Evolutionary conservation across 2,888 invertebrate species (phyloP).

Genomic region (Mesoligia furuncula): DNA sequence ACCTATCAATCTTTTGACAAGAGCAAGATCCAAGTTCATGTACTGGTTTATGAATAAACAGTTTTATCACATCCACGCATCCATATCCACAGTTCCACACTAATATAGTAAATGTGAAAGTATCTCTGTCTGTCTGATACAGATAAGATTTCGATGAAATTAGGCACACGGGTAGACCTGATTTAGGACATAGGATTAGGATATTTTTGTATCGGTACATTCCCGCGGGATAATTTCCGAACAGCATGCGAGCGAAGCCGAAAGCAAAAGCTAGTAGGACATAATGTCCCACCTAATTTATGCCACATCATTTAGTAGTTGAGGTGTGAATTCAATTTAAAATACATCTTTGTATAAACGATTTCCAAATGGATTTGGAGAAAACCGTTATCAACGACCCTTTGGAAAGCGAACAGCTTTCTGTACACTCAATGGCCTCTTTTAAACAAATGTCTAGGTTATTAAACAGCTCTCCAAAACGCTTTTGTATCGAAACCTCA

Average conservation of each 20-base stretch:
- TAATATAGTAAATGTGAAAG: no score
- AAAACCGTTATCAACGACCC: slow-evolving; percentile 43
- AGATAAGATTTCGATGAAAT: background rate
- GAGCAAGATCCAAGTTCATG: slow-evolving; percentile 28
- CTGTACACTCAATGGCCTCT: slow-evolving; percentile 17
- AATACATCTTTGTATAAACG: slow-evolving; percentile 34
- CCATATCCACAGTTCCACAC: background rate
- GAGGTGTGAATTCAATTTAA: slow-evolving; percentile 37
- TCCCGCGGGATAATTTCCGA: no score
- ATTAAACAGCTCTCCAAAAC: slow-evolving; percentile 33
- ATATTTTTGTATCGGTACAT: background rate
- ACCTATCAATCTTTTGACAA: slow-evolving; percentile 23
- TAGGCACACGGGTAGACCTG: background rate
- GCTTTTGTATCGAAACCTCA: slow-evolving; percentile 37
- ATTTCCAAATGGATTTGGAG: slow-evolving; percentile 15
- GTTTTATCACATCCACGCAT: background rate
- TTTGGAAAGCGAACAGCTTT: slow-evolving; percentile 43
- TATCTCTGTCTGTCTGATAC: background rate
- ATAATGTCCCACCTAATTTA: background rate
- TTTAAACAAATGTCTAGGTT: slow-evolving; percentile 43
- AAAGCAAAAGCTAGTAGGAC: background rate
- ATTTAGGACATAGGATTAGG: background rate
- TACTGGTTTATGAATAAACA: slow-evolving; percentile 9
- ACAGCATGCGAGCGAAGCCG: background rate
- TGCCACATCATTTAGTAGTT: slow-evolving; percentile 2